Base-by-base conservation (phyloP, 2,888 invertebrate species). In the Orthonychiurus folsomi region DNA sequence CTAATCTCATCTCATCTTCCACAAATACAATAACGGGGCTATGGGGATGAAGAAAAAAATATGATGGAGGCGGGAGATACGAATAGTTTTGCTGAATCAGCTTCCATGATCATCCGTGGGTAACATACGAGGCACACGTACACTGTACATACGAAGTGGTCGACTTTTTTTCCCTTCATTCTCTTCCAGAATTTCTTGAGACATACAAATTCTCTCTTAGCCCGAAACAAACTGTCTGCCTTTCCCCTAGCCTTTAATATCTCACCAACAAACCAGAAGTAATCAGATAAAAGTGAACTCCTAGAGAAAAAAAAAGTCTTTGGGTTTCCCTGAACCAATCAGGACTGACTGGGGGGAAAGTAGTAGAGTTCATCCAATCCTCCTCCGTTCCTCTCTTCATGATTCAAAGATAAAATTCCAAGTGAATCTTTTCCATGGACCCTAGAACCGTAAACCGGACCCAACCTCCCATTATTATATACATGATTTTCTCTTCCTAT, bases 261-360 rank as follows among this genome's bases (percentile, higher is more conserved):
- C 37, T 37, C 37, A 37, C 37, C 37, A 37, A 37, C 37, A 37
- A 37, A 37, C 37, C 37, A 37, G 37, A 37, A 37, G 37, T 37
- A 37, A 37, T 37, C 37, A 37, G 37, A 37, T 37, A 37, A 37
- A 37, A 37, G 37, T 37, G 37, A 37, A 37, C 37, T 37, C 37
- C 37, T 9, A 37, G 37, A 37, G 15, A 37, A 37, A 37, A 37
- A 37, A 15, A 5, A n/a, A n/a, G n/a, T n/a, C n/a, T n/a, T n/a
- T n/a, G n/a, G n/a, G n/a, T n/a, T n/a, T n/a, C n/a, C n/a, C n/a
- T n/a, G n/a, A n/a, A n/a, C n/a, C n/a, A n/a, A n/a, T n/a, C n/a
- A n/a, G n/a, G n/a, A n/a, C n/a, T n/a, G n/a, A n/a, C n/a, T n/a
- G n/a, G n/a, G n/a, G n/a, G n/a, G n/a, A n/a, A n/a, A n/a, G n/a